phyloP scores from a whole-genome alignment of 2,113 vertebrate genomes.

The Fukomys damarensis region DNA sequence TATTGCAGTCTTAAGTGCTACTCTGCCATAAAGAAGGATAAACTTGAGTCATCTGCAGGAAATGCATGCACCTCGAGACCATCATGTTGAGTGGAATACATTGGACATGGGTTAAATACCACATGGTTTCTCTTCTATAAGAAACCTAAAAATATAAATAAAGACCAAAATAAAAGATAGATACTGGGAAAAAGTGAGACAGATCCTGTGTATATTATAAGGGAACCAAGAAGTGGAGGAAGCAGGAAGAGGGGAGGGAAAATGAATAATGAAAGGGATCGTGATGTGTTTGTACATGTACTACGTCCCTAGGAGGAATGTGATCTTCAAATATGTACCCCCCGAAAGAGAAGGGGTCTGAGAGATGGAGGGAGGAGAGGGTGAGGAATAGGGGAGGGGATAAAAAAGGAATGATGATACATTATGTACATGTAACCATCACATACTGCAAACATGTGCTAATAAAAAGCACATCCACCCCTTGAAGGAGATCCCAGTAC shows the following conservation, averaged over 20 bases:
- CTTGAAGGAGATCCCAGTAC: too few relatives aligned
- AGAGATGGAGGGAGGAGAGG: not conserved
- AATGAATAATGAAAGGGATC: not conserved
- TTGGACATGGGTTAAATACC: not conserved
- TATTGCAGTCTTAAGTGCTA: not conserved
- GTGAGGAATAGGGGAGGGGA: not conserved
- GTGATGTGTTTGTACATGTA: not conserved
- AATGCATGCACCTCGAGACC: not conserved
- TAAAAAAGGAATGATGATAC: not conserved
- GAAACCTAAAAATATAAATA: not conserved
- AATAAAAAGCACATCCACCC: not conserved
- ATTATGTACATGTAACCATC: not conserved
- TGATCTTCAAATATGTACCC: not conserved
- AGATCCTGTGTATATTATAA: not conserved
- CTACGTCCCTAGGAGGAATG: not conserved
- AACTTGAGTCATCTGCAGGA: not conserved
- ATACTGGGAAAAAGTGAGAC: not conserved
- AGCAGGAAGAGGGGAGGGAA: too few relatives aligned
- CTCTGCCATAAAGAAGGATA: not conserved
- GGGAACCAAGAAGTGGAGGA: not conserved
- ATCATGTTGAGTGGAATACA: not conserved
- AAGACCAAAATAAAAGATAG: not conserved
- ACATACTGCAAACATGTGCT: not conserved
- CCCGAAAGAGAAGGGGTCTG: not conserved
- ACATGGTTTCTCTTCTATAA: not conserved